These are phyloP conservation scores for Drosophila sproati DNA, from an alignment of 1,140 invertebrate genomes.

Conservation along the genomic window DNA sequence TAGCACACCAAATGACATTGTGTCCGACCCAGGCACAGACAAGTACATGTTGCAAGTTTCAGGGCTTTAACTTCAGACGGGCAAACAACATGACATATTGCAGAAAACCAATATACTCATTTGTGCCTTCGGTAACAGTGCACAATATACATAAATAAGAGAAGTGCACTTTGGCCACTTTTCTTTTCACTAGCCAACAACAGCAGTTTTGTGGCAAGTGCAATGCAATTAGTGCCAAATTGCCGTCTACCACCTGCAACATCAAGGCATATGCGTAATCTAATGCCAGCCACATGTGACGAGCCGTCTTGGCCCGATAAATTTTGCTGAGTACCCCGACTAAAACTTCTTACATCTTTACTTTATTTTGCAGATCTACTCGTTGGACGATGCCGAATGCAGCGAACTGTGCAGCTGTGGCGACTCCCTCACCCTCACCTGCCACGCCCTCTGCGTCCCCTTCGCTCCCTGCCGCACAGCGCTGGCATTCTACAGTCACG, in stretches of 20 bases:
- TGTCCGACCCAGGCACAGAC: no score
- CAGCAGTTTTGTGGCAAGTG: conserved; percentile 40
- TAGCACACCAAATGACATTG: no score
- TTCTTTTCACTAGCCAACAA: conserved; percentile 43
- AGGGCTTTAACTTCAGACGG: no score
- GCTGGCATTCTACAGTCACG: conserved; percentile 94
- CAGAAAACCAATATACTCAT: no score
- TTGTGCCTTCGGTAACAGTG: no score
- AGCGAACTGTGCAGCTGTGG: conserved; percentile 93
- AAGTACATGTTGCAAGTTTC: no score
- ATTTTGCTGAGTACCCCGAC: no score
- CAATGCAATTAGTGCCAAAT: conserved; percentile 51
- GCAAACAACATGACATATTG: no score
- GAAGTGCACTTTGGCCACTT: conserved; percentile 49
- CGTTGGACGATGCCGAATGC: conserved; percentile 93
- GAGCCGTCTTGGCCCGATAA: background rate
- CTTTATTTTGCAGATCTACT: conserved; percentile 89
- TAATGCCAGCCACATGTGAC: conserved; percentile 35
- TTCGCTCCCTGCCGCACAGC: conserved; percentile 93
- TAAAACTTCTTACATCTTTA: conserved; percentile 15
- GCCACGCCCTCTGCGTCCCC: conserved; percentile 94
- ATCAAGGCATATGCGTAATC: conserved; percentile 65
- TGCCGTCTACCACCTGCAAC: conserved; percentile 32
- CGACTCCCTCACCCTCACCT: conserved; percentile 90
- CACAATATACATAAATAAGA: conserved; percentile 8